Base-by-base conservation (phyloP, 2,113 vertebrate genomes). In the Chaetodon auriga region DNA sequence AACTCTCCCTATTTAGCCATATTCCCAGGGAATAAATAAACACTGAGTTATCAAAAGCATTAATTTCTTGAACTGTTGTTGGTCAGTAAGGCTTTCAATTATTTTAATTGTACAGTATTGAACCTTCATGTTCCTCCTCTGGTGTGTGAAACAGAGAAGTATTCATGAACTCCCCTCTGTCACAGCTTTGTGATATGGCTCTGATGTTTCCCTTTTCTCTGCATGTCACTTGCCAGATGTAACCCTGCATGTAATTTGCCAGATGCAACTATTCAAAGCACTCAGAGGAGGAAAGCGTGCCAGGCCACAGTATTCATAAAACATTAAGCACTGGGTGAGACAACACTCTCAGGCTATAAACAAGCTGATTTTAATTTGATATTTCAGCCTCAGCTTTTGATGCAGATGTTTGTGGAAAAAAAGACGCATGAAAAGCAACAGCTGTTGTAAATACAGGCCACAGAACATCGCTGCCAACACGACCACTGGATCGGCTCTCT, bases 331-430 rank as follows among this genome's bases (percentile, higher is more conserved):
- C 5, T 54, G 46, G 12, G 68, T 46, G 25, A 48, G 49, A 58
- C 10, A 6, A 49, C 7, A 13, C 12, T 74, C 41, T 58, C 0
- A n/a, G 30, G 46, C 60, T 46, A 38, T 54, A 30, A 72, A 55
- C 36, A 57, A 3, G 4, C 6, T 75, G 75, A 80, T 48, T 78
- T 62, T n/a, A 84, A 73, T 80, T 43, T 68, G 25, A 89, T 75
- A 65, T 82, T 72, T 73, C 64, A 46, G 18, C 1, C 16, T 23
- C 57, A 72, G 64, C 19, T 45, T 36, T 63, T 62, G 43, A 36
- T 85, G 57, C 83, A 89, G 87, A 87, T 89, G 91, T 83, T 82
- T 78, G 21, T 65, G 21, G n/a, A n/a, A 30, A 30, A 61, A 78
- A 68, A 72, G 25, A 55, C 51, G 7, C 19, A 23, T 16, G 74